Evolutionary conservation across 1,140 invertebrate species (phyloP).

Genomic region (Artemia franciscana): DNA sequence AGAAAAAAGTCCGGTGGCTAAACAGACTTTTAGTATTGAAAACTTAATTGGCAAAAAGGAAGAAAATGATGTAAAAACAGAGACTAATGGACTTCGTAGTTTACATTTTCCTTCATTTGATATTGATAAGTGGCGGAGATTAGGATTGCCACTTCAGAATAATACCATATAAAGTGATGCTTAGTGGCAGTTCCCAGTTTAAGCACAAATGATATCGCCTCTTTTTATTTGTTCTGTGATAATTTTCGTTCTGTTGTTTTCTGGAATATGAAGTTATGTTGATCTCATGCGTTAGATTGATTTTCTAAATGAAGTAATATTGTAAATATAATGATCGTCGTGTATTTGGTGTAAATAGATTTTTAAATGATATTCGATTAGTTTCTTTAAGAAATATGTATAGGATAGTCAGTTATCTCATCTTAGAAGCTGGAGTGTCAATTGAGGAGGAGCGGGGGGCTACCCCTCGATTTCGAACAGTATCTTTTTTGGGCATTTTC

Average conservation of each 20-base stretch:
- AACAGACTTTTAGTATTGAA: slow-evolving; percentile 9
- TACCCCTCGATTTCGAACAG: no score
- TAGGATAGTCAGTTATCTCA: no score
- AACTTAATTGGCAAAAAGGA: slow-evolving; percentile 8
- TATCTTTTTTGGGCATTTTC: no score
- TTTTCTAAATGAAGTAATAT: neutral
- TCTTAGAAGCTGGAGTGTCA: no score
- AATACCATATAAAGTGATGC: no score
- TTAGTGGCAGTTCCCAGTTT: neutral
- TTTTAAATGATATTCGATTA: no score
- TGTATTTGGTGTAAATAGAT: neutral
- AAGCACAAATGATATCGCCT: neutral
- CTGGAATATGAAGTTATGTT: neutral
- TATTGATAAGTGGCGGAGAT: neutral
- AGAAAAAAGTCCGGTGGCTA: neutral
- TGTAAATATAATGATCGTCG: neutral
- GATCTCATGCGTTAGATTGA: no score
- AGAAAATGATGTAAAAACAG: neutral
- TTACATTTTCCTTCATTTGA: neutral
- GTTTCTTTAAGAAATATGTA: no score
- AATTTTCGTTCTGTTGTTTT: neutral
- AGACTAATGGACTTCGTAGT: neutral
- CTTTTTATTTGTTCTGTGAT: neutral
- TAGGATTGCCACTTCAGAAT: neutral
- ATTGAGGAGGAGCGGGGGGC: no score